Evolutionary conservation across 2,113 vertebrate genomes (phyloP).

Genomic region (Tragelaphus scriptus): DNA sequence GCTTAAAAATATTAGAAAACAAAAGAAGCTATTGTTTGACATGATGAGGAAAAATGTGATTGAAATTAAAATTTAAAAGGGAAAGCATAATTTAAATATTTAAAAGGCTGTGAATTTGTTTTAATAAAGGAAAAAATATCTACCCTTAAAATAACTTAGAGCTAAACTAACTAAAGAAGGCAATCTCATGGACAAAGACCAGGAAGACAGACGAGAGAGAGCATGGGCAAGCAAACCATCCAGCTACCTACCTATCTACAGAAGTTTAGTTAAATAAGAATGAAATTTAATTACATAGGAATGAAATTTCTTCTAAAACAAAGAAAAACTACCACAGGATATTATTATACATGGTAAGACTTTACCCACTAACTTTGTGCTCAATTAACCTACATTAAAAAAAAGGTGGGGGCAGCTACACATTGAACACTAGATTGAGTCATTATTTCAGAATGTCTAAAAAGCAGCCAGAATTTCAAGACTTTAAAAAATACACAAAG

Average conservation of each 20-base stretch:
- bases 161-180: neutral
- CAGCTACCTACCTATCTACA: neutral
- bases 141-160: neutral
- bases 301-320: neutral
- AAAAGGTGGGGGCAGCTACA: neutral
- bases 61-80: neutral
- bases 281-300: neutral
- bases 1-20: neutral
- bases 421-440: neutral
- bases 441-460: constrained; percentile 17
- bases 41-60: neutral
- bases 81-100: neutral
- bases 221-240: neutral
- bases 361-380: neutral
- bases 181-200: neutral
- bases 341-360: neutral
- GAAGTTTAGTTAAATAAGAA: neutral
- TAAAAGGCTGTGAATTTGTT: neutral
- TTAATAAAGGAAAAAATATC: neutral
- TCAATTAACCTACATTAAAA: neutral
- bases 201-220: neutral
- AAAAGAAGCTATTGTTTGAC: neutral
- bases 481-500: neutral
- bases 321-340: neutral
- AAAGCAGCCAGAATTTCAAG: neutral